These are phyloP conservation scores for Trialeurodes vaporariorum DNA, from an alignment of 1,140 invertebrate species.

Conservation along the genomic window DNA sequence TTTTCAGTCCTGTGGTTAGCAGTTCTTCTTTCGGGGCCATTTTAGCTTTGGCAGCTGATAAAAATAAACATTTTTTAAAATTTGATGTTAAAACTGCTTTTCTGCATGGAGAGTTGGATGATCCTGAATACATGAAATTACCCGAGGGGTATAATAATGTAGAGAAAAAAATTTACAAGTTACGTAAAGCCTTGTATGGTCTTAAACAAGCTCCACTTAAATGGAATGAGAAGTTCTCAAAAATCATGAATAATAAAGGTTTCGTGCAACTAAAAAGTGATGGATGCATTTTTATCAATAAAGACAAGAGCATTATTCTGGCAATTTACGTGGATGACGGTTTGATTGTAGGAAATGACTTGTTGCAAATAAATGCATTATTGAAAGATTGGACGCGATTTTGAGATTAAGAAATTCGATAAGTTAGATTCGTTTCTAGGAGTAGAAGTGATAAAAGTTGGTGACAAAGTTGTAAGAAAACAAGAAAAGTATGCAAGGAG, in stretches of 20 bases:
- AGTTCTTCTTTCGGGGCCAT: constrained; percentile 31
- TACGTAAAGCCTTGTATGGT: constrained; percentile 33
- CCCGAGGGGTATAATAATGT: constrained; percentile 31
- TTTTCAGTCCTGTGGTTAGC: constrained; percentile 30
- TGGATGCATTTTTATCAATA: constrained; percentile 26
- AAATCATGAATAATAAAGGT: constrained; percentile 20
- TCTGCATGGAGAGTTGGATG: constrained; percentile 32
- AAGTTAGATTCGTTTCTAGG: constrained; percentile 6
- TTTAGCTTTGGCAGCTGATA: constrained; percentile 28
- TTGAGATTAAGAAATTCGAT: constrained; percentile 28
- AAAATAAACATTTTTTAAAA: constrained; percentile 27
- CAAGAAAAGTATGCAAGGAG: constrained; percentile 27
- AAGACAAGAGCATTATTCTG: constrained; percentile 23
- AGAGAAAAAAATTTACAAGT: constrained; percentile 24
- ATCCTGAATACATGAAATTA: constrained; percentile 32
- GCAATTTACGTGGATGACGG: constrained; percentile 33
- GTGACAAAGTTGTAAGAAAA: constrained; percentile 25
- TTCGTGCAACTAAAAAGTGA: constrained; percentile 28
- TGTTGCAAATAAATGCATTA: not conserved
- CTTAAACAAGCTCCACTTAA: constrained; percentile 28
- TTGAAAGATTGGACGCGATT: constrained; percentile 23
- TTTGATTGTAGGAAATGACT: constrained; percentile 28
- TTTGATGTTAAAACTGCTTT: constrained; percentile 34
- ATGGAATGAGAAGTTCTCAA: constrained; percentile 28
- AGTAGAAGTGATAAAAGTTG: constrained; percentile 3